phyloP scores from a whole-genome alignment of 2,113 vertebrate genomes.

The Heterochromis multidens region DNA sequence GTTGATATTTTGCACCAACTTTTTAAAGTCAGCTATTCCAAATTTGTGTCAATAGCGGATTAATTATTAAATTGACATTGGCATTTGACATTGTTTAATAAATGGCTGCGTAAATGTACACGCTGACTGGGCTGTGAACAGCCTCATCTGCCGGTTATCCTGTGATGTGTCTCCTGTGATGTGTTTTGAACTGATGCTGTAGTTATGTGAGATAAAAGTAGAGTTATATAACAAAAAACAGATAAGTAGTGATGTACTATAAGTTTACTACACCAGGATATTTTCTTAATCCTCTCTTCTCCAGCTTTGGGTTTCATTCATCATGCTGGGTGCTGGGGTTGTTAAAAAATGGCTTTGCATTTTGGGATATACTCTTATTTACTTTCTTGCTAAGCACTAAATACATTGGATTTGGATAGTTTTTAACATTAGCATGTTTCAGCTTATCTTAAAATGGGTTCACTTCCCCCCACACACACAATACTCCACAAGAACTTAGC shows the following conservation, averaged over 20 bases:
- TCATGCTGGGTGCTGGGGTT: conserved; percentile 37
- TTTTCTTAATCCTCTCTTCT: conserved; percentile 27
- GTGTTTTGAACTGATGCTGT: conserved; percentile 4
- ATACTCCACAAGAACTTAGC: neutral
- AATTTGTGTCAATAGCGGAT: neutral
- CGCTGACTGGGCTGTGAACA: conserved; percentile 16
- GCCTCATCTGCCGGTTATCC: neutral
- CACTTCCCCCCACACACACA: neutral
- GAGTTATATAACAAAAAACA: neutral
- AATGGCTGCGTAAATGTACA: conserved; percentile 31
- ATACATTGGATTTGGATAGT: neutral
- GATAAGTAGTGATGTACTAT: neutral
- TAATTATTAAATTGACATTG: neutral
- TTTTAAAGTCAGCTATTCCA: conserved; percentile 2
- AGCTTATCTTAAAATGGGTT: neutral
- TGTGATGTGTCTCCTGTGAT: neutral
- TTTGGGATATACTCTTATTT: neutral
- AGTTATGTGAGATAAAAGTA: neutral
- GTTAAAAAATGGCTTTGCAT: conserved; percentile 10
- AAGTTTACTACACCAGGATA: neutral
- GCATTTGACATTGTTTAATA: neutral
- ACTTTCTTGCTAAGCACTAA: neutral
- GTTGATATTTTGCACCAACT: conserved; percentile 27
- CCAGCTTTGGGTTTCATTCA: conserved; percentile 47
- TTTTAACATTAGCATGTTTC: neutral